Evolutionary conservation across 2,888 invertebrate genomes (phyloP), one percentile per base, ranked within the genome.

Genomic region (Platycheirus albimanus): DNA sequence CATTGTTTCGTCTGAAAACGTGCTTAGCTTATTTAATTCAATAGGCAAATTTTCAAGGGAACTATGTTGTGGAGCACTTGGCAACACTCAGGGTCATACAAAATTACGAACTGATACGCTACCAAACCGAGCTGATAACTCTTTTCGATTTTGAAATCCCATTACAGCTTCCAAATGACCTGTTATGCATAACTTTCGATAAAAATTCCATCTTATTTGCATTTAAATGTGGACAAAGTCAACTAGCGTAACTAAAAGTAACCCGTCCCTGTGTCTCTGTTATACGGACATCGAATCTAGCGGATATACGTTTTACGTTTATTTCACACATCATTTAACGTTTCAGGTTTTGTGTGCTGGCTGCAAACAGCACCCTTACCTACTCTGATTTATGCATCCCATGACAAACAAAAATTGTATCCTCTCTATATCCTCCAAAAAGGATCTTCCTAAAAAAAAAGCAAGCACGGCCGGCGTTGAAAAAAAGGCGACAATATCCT

Each of bases 291-390:
- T 67, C 67, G 76, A 69, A 86, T 88, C 88, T 88, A 78, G 72
- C 66, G 89, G 89, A 88, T 86, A 88, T 86, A 86, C 86, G 86
- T 88, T 89, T 86, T 85, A 86, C 86, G 86, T 89, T 89, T 87
- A 88, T 88, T 88, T 89, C 87, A 88, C 88, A 89, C 88, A 86
- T 89, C 89, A 89, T 88, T 88, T 88, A 88, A 88, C 88, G 85
- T 86, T 87, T 70, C 52, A 66, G 47, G 70, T 75, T 70, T 38
- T 56, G 24, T 70, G 70, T 41, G 38, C 4, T 43, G 61, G 38
- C 4, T 43, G 61, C 61, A 38, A 67, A 20, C 45, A 67, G 15
- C 49, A 63, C 72, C 72, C 69, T 76, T 38, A 24, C 47, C n/a
- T n/a, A n/a, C n/a, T 33, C 45, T 77, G 81, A 81, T 83, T 78